Evolutionary conservation across 2,113 vertebrate genomes (phyloP).

Genomic region (Cochlearius cochlearius): DNA sequence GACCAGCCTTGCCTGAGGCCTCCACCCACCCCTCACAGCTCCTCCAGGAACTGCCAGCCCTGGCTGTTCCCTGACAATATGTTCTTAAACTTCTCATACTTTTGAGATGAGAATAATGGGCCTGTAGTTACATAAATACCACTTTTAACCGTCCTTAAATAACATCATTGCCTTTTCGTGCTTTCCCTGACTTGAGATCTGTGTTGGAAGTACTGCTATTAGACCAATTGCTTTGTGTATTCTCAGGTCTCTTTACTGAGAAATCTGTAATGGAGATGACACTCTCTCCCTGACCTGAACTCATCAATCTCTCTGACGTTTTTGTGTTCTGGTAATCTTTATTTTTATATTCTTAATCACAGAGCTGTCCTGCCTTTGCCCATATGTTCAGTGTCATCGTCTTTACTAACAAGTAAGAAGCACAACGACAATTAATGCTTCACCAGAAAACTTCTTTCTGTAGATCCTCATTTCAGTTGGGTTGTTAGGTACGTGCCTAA

Average conservation of each 20-base stretch:
- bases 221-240: neutral
- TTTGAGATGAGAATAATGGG: neutral
- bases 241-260: neutral
- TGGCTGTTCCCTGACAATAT: neutral
- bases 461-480: neutral
- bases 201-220: neutral
- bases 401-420: neutral
- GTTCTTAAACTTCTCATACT: neutral
- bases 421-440: neutral
- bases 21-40: neutral
- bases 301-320: neutral
- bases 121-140: neutral
- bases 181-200: neutral
- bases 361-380: neutral
- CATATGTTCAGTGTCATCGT: neutral
- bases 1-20: neutral
- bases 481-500: neutral
- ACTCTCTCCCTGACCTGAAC: neutral
- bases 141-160: neutral
- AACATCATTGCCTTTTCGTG: neutral
- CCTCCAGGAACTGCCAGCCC: neutral
- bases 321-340: neutral
- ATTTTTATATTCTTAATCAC: neutral
- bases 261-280: neutral
- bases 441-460: slow-evolving; percentile 2